These are phyloP conservation scores for Alectoris magna DNA, from an alignment of 2,797 vertebrate genomes.

Conservation along the genomic window DNA sequence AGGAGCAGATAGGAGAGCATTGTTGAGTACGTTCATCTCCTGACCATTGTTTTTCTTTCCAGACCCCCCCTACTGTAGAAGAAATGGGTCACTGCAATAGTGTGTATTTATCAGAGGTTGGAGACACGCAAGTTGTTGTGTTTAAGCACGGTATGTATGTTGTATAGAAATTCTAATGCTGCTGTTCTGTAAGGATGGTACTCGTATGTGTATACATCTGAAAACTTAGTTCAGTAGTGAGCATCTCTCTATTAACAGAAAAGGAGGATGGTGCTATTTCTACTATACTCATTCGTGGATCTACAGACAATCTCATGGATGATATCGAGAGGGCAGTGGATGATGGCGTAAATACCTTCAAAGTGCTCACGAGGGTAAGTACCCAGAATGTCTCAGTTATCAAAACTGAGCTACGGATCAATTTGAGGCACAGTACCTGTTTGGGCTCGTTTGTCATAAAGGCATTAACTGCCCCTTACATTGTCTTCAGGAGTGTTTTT, in stretches of 20 bases:
- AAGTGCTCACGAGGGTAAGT: slow-evolving; percentile 94
- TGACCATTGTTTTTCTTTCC: slow-evolving; percentile 13
- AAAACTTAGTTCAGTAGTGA: not conserved
- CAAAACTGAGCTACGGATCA: not conserved
- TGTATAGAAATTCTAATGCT: not conserved
- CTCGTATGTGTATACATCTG: not conserved
- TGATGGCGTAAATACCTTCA: slow-evolving; percentile 98
- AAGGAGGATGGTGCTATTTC: slow-evolving; percentile 95
- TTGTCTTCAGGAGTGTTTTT: not conserved
- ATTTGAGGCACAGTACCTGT: not conserved
- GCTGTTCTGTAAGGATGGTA: fast-evolving
- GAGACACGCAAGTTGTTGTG: slow-evolving; percentile 96
- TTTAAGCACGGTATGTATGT: slow-evolving; percentile 93
- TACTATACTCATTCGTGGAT: slow-evolving; percentile 94
- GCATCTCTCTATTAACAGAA: slow-evolving; percentile 79
- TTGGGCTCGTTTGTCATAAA: not conserved
- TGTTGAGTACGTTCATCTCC: not conserved
- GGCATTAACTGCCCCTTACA: not conserved
- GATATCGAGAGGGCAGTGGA: slow-evolving; percentile 96
- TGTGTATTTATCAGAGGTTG: slow-evolving; percentile 93
- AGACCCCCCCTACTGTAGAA: slow-evolving; percentile 93
- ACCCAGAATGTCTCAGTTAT: not conserved
- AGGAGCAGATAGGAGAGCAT: not conserved
- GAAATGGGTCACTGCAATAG: slow-evolving; percentile 94
- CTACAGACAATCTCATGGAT: slow-evolving; percentile 98